phyloP scores from a whole-genome alignment of 92 coral and sea anemone genomes.

The Montipora capitata region DNA sequence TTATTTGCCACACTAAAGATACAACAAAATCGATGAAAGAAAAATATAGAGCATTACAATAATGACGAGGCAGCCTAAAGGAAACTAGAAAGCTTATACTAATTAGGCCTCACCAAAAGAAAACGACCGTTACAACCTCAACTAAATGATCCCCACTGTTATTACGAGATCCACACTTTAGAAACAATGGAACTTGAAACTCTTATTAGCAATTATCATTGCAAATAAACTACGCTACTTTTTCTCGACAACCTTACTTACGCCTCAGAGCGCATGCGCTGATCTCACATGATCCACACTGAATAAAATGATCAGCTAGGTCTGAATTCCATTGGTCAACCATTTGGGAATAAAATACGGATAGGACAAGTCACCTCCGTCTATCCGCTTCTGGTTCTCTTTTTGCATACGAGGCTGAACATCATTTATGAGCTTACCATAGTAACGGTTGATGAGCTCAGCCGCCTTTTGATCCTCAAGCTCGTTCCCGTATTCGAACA shows the following conservation, averaged over 20 bases:
- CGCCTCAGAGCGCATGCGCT: background rate
- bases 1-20: too few species aligned
- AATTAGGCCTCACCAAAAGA: too few species aligned
- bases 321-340: constrained; percentile 80
- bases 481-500: constrained; percentile 73
- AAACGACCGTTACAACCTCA: too few species aligned
- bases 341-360: constrained; percentile 75
- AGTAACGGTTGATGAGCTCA: constrained; percentile 24
- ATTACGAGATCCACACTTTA: too few species aligned
- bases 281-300: background rate
- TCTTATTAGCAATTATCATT: too few species aligned
- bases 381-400: constrained; percentile 56
- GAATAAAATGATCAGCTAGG: background rate
- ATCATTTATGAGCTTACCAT: constrained; percentile 16
- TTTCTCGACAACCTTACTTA: background rate
- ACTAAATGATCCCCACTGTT: too few species aligned
- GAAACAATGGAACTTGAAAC: too few species aligned
- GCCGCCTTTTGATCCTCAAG: constrained; percentile 52
- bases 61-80: too few species aligned
- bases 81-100: too few species aligned
- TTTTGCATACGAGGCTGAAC: constrained; percentile 21
- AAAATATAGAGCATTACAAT: too few species aligned
- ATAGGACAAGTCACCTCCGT: constrained; percentile 52
- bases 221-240: background rate
- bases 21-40: too few species aligned